Base-by-base conservation (phyloP, 1,140 invertebrate species). In the Diachasmimorpha longicaudata region DNA sequence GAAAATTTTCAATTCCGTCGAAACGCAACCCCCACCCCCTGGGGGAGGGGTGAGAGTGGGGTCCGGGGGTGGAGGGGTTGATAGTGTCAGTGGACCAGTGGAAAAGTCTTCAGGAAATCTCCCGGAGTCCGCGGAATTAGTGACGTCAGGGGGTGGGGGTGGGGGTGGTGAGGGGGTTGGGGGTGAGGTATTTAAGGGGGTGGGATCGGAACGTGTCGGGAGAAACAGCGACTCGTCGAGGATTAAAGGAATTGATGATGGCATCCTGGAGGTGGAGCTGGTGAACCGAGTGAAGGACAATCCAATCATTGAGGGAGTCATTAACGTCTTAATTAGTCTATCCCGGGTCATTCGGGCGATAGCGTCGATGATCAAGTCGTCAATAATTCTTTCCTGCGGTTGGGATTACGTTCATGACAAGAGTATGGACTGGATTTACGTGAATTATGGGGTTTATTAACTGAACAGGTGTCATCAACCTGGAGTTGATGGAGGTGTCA, bases 121-220 rank as follows among this genome's bases (percentile, higher is more conserved):
- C 3, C 9, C 6, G 48, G 16, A 52, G 14, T 52, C 48, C 2
- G 23, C 36, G 71, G 44, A 52, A 78, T 75, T 75, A 76, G 74
- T 71, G 71, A 80, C 69, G 75, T 82, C 79, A 77, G 48, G 42
- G 23, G 44, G 37, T 36, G 25, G 55, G 71, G 46, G 21, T n/a
- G 44, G 36, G 58, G 21, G 42, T 0, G 25, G 39, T 75, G 72
- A 19, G 31, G 46, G 4, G 19, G 67, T 71, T n/a, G 46, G 21
- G 44, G 36, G 58, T 31, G 42, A 1, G 25, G 39, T 44, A 77
- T 79, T 78, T 75, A 74, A 19, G 31, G 46, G 4, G 19, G 67
- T 71, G 68, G 80, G 46, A 66, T 39, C 9, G 10, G 39, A 36
- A n/a, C 44, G 55, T 72, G 23, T 39, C 4, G 36, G 25, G 21